These are phyloP conservation scores for Sorex araneus DNA, from an alignment of 2,113 vertebrate species.

Conservation along the genomic window DNA sequence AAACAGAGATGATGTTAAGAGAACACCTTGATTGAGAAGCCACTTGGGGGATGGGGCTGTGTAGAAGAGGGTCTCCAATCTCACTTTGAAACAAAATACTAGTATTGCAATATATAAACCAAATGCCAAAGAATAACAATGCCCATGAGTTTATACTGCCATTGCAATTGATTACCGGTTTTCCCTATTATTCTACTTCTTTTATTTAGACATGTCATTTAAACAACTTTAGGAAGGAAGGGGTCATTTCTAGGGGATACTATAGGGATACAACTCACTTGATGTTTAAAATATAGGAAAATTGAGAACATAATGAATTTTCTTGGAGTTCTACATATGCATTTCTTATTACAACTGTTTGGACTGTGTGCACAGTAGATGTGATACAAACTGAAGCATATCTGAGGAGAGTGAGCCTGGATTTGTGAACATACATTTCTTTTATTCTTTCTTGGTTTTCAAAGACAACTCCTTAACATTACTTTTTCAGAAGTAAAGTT, in stretches of 20 bases:
- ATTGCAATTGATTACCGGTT: neutral
- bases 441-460: conserved; percentile 5
- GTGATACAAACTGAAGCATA: neutral
- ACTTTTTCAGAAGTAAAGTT: conserved; percentile 17
- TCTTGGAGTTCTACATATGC: neutral
- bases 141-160: neutral
- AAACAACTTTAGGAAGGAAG: neutral
- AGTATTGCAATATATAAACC: accelerated
- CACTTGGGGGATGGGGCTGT: too few relatives aligned
- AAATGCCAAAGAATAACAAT: neutral
- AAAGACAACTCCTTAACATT: neutral
- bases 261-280: conserved; percentile 9
- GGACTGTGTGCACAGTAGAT: neutral
- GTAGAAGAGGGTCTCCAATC: neutral
- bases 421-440: neutral
- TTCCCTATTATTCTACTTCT: neutral
- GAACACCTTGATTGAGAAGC: too few relatives aligned
- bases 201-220: neutral
- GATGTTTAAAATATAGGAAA: conserved; percentile 59
- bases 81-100: neutral
- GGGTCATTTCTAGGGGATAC: conserved; percentile 6
- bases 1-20: too few relatives aligned
- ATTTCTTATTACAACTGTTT: neutral
- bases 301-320: neutral
- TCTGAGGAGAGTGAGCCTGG: neutral